A percentile compares a stretch with the other conserved stretches of the same genome.
Evolutionary conservation across 2,113 vertebrate species (phyloP).

Genomic region (Psettodes erumei): DNA sequence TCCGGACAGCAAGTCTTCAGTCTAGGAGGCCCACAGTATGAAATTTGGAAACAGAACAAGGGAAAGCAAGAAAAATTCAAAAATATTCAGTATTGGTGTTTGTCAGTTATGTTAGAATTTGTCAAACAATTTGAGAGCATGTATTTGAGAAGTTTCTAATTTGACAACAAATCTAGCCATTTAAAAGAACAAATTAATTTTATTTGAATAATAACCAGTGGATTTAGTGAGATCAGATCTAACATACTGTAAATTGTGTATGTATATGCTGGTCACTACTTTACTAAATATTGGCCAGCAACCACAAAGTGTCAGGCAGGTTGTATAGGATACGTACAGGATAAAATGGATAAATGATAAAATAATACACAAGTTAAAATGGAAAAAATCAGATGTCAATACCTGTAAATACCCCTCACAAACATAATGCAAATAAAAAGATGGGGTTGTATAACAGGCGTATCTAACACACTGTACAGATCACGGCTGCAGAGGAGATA

Average conservation of each 20-base stretch:
- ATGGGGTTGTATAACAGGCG: not conserved
- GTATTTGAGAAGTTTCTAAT: not conserved
- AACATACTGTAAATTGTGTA: not conserved
- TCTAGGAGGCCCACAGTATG: not conserved
- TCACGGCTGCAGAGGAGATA: not conserved
- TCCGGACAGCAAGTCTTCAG: not conserved
- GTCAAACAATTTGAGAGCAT: not conserved
- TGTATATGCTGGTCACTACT: not conserved
- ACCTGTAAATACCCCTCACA: too few species aligned
- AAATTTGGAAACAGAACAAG: not conserved
- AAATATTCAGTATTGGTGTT: not conserved
- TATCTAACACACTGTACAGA: not conserved
- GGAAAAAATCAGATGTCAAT: too few species aligned
- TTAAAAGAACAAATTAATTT: not conserved
- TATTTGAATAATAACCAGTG: not conserved
- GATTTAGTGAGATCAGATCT: not conserved
- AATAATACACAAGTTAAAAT: too few species aligned
- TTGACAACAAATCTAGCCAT: not conserved
- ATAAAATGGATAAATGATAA: too few species aligned
- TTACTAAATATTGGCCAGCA: not conserved
- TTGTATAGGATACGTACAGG: too few species aligned
- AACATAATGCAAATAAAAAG: not conserved
- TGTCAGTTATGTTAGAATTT: not conserved
- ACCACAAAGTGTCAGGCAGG: not conserved
- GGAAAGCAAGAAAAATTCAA: not conserved